These are phyloP conservation scores for Malurus alboscapulatus DNA, from an alignment of 2,113 vertebrate species.

Conservation along the genomic window DNA sequence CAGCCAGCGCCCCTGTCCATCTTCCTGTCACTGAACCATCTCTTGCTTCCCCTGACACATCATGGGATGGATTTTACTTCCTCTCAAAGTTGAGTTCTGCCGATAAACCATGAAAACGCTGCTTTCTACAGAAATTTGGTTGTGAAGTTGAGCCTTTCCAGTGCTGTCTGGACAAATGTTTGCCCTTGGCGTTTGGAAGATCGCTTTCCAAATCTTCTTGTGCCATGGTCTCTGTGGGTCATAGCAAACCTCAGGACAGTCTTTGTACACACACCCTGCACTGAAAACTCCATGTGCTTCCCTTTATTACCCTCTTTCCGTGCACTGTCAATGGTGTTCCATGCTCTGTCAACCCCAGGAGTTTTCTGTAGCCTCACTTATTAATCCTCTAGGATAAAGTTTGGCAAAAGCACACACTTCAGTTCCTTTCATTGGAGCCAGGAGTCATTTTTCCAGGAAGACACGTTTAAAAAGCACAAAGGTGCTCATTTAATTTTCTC, in stretches of 20 bases:
- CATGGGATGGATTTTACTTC: neutral
- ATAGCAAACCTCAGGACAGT: neutral
- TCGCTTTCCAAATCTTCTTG: neutral
- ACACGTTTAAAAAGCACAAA: neutral
- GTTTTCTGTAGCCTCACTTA: neutral
- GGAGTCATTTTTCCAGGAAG: slow-evolving; percentile 18
- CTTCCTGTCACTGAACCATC: neutral
- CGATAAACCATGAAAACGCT: neutral
- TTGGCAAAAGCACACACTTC: neutral
- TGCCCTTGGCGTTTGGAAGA: neutral
- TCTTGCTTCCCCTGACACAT: neutral
- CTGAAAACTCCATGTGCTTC: neutral
- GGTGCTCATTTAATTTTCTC: neutral
- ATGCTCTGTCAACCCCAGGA: neutral
- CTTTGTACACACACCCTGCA: neutral
- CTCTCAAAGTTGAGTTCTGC: neutral
- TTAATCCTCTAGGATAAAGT: slow-evolving; percentile 19
- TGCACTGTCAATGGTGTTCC: neutral
- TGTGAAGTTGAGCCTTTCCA: neutral
- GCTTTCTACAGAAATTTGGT: neutral
- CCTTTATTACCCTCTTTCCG: neutral
- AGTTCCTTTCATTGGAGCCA: slow-evolving; percentile 1
- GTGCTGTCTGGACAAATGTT: neutral
- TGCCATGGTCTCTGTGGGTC: neutral
- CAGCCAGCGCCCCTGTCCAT: neutral